These are phyloP conservation scores for Drosophila neocordata DNA, from an alignment of 1,140 invertebrate genomes.

Conservation along the genomic window DNA sequence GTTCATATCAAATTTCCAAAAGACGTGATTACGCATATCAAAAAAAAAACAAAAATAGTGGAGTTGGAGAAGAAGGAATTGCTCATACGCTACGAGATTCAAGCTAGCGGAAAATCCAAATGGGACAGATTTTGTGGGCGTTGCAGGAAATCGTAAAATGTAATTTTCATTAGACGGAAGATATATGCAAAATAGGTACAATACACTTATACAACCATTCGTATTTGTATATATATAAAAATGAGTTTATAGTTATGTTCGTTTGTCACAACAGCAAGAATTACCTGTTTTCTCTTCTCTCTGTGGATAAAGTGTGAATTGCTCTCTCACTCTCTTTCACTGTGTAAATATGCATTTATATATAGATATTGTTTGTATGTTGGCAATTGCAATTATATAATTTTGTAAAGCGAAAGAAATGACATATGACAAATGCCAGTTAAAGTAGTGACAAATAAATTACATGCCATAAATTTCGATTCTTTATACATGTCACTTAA, in stretches of 20 bases:
- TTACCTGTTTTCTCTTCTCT: conserved; percentile 34
- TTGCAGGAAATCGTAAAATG: conserved; percentile 57
- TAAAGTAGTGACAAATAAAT: conserved; percentile 6
- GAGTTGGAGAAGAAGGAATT: conserved; percentile 33
- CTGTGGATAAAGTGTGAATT: not conserved
- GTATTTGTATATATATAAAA: conserved; percentile 29
- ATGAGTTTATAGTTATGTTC: conserved; percentile 39
- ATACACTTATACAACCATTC: too few species aligned
- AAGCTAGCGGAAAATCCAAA: conserved; percentile 34
- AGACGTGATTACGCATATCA: conserved; percentile 48
- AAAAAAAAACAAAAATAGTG: conserved; percentile 12
- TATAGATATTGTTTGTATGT: not conserved
- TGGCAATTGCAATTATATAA: conserved; percentile 9
- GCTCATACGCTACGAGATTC: conserved; percentile 30
- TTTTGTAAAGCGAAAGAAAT: conserved; percentile 6
- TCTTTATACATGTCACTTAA: conserved; percentile 44
- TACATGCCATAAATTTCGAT: conserved; percentile 36
- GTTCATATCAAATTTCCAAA: not conserved
- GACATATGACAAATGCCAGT: conserved; percentile 7
- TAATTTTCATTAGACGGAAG: conserved; percentile 55
- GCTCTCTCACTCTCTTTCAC: not conserved
- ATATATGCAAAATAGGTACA: conserved; percentile 22
- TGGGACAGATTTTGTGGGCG: conserved; percentile 30
- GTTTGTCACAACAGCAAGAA: conserved; percentile 30
- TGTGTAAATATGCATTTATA: not conserved